Conservation (phyloP, 2,797 vertebrate species). For the Channallabes apus region DNA sequence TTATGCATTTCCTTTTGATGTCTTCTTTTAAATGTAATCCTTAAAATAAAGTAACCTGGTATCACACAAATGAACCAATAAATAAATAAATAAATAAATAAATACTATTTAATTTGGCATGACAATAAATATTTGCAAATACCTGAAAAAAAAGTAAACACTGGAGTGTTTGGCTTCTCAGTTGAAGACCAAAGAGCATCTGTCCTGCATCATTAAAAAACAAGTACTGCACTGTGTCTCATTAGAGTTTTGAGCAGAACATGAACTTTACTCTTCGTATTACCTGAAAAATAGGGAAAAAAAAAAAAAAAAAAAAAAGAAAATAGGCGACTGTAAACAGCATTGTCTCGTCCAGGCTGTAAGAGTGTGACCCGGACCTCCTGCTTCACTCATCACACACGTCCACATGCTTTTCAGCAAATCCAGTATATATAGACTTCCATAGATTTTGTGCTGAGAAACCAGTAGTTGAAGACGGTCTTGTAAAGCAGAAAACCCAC, state of each 20-base stretch:
- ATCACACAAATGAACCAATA: constrained; percentile 43
- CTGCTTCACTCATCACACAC: constrained; percentile 65
- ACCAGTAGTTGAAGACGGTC: constrained; percentile 76
- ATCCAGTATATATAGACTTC: constrained; percentile 68
- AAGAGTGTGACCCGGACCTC: constrained; percentile 71
- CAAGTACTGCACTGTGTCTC: constrained; percentile 70
- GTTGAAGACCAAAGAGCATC: constrained; percentile 60
- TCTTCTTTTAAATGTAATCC: constrained; percentile 75
- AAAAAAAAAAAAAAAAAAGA: constrained; percentile 21
- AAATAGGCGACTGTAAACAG: constrained; percentile 74
- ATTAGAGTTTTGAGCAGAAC: constrained; percentile 71
- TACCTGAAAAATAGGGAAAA: constrained; percentile 25
- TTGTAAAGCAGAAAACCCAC: constrained; percentile 68
- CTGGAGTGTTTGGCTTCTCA: constrained; percentile 79
- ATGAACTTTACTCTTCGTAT: constrained; percentile 61
- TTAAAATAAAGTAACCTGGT: constrained; percentile 65
- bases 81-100: constrained; percentile 58
- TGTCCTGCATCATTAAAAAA: constrained; percentile 61
- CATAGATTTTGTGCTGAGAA: constrained; percentile 81
- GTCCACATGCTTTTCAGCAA: constrained; percentile 67
- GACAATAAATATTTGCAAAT: constrained; percentile 75
- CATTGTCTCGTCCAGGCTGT: constrained; percentile 69
- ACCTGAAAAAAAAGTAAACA: constrained; percentile 78
- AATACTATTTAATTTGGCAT: constrained; percentile 71
- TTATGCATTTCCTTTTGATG: constrained; percentile 81